Evolutionary conservation across 2,797 vertebrate species (phyloP).

Genomic region (Oophaga sylvatica): DNA sequence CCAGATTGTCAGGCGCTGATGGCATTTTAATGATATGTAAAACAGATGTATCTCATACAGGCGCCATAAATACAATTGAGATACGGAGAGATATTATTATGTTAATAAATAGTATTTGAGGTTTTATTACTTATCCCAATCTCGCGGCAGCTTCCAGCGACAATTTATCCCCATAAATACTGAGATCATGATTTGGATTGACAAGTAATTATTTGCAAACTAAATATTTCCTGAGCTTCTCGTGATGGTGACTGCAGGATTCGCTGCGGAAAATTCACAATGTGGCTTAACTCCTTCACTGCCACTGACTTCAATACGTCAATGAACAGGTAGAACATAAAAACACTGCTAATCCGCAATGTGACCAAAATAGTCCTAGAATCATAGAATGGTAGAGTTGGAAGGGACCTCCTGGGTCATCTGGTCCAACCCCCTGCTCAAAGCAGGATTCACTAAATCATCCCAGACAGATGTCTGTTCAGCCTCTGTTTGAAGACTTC

Average conservation of each 20-base stretch:
- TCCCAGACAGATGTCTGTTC: too few relatives aligned
- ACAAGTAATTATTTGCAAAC: slow-evolving; percentile 47
- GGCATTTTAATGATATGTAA: slow-evolving; percentile 51
- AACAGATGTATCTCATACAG: slow-evolving; percentile 21
- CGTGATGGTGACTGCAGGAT: slow-evolving; percentile 47
- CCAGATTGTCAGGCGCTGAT: slow-evolving; percentile 31
- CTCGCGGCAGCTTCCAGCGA: slow-evolving; percentile 29
- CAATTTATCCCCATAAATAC: slow-evolving; percentile 38
- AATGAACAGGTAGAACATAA: not conserved
- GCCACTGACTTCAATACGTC: not conserved
- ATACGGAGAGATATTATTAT: slow-evolving; percentile 45
- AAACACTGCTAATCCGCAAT: not conserved
- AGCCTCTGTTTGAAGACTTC: too few relatives aligned
- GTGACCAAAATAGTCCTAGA: not conserved
- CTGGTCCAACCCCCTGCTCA: too few relatives aligned
- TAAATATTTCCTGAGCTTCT: slow-evolving; percentile 68
- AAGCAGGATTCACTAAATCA: too few relatives aligned
- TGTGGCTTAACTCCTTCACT: slow-evolving; percentile 14
- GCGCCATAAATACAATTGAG: slow-evolving; percentile 45
- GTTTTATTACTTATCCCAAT: slow-evolving; percentile 45
- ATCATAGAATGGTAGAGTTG: too few relatives aligned
- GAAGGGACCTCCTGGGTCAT: too few relatives aligned
- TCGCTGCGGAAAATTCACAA: slow-evolving; percentile 58
- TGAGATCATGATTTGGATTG: slow-evolving; percentile 46
- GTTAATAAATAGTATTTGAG: slow-evolving; percentile 53